A percentile compares a stretch with the other conserved stretches of the same genome.
Evolutionary conservation across 2,113 vertebrate genomes (phyloP).

Genomic region (Argyrosomus japonicus): DNA sequence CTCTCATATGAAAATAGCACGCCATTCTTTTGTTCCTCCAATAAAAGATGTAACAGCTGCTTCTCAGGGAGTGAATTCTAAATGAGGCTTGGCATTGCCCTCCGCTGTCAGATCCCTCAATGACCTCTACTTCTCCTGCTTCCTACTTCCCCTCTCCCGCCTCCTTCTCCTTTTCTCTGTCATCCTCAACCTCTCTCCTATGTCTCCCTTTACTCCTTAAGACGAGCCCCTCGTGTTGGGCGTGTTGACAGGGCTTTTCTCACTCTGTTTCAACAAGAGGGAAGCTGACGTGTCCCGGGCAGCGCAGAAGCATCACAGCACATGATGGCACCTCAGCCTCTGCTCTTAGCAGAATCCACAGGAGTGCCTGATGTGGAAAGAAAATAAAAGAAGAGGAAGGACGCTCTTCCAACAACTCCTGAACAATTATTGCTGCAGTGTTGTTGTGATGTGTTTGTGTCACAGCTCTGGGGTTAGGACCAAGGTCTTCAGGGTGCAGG

Average conservation of each 20-base stretch:
- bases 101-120: slow-evolving; percentile 75
- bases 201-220: slow-evolving; percentile 55
- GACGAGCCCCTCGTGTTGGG: slow-evolving; percentile 62
- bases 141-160: slow-evolving; percentile 44
- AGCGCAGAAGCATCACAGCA: slow-evolving; percentile 41
- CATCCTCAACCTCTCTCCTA: slow-evolving; percentile 63
- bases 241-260: slow-evolving; percentile 78
- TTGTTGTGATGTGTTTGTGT: slow-evolving; percentile 54
- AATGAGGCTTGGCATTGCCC: slow-evolving; percentile 79
- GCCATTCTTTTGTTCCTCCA: slow-evolving; percentile 74
- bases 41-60: slow-evolving; percentile 84
- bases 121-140: slow-evolving; percentile 73
- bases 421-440: slow-evolving; percentile 57
- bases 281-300: slow-evolving; percentile 67
- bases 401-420: slow-evolving; percentile 54
- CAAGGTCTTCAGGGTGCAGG: slow-evolving; percentile 43
- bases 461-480: slow-evolving; percentile 28
- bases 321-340: slow-evolving; percentile 69
- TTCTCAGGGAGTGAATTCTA: slow-evolving; percentile 80
- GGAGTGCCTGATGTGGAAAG: slow-evolving; percentile 53
- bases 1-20: slow-evolving; percentile 69
- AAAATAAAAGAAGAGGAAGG: slow-evolving; percentile 4
- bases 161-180: slow-evolving; percentile 51
- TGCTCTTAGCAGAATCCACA: slow-evolving; percentile 60
- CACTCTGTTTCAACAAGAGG: slow-evolving; percentile 68